Base-by-base conservation (phyloP, 1,140 invertebrate species). In the Pseudomyrmex flavicornis region DNA sequence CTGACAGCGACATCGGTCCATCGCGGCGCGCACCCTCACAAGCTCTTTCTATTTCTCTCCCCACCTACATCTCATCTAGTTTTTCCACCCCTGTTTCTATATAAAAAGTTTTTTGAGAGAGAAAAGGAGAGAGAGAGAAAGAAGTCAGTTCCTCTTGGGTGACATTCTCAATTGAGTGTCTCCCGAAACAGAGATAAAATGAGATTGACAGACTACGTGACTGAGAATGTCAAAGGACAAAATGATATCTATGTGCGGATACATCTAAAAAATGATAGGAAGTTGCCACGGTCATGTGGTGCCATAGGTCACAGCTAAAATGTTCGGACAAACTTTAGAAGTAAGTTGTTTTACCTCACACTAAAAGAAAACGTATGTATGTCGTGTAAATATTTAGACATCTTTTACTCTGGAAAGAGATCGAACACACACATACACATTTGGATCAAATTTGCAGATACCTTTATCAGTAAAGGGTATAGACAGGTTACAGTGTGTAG, bases 1-100 rank as follows among this genome's bases (percentile, higher is more conserved):
- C 89, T 90, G 83, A 79, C 17, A 61, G 59, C 69, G 52, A 73
- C 35, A 35, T 22, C 66, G 22, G 46, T 59, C 17, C 15, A 20
- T 74, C 70, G 56, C 69, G 52, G 58, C n/a, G 87, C 87, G 87
- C 87, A 88, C 85, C 87, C 87, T 88, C 86, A 20, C 61, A 13
- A 85, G 48, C 72, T 77, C 50, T 65, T 73, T 56, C 70, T 79
- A 61, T 77, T 61, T 7, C 68, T 68, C 59, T 77, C 70, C 12
- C 59, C 46, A 20, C 48, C 12, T 3, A 3, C 35, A 65, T 17
- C 22, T 15, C 61, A 48, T 54, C 35, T 73, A 5, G 68, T 56
- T 13, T 13, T 56, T 17, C 48, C 54, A 8, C 79, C 13, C 20
- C 15, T 63, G 17, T 13, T 46, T 62, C 4, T 13, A 61, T 52